Base-by-base conservation (phyloP, 1,140 invertebrate species). In the Anastrepha obliqua region DNA sequence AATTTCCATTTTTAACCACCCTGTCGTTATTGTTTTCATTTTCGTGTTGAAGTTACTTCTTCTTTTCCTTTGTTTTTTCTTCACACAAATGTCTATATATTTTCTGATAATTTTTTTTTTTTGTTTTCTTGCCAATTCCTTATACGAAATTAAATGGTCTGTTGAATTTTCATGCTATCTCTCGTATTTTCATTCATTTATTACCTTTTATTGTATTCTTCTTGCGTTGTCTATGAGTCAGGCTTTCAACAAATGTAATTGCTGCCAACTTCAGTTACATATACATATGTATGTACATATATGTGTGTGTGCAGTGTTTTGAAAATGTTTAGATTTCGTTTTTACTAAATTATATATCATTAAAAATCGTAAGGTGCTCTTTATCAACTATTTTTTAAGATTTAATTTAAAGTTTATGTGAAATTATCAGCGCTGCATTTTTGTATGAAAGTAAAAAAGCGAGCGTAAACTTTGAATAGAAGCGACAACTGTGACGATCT, bases 91-190 rank as follows among this genome's bases (percentile, higher is more conserved):
- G 39, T 67, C 39, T 74, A 13, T 74, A 13, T 74, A 74, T 67
- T 67, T 67, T 67, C 39, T 67, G 6, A 42, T 3, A 2, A 15
- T 74, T 74, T 17, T 74, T 81, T 74, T 81, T 58, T 67, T 81
- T 81, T 6, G 44, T 51, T 58, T 81, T 51, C 59, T 62, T 62
- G 60, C 58, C 85, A 39, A 62, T 86, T 86, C 59, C 85, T n/a
- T 44, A 86, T 86, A 62, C 15, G 59, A 86, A 62, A 64, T 64
- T 86, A 62, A 62, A 86, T 51, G 85, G 85, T 86, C 85, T 60
- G 59, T 42, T 86, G 85, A 64, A 86, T 86, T 86, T 86, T 86
- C 60, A 60, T 60, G 58, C 29, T 58, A 62, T 86, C 55, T 62
- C 62, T 64, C 39, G 51, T 85, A 11, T 86, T 59, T 62, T 62